Evolutionary conservation across 2,888 invertebrate species (phyloP).

Genomic region (Zygaena filipendulae): DNA sequence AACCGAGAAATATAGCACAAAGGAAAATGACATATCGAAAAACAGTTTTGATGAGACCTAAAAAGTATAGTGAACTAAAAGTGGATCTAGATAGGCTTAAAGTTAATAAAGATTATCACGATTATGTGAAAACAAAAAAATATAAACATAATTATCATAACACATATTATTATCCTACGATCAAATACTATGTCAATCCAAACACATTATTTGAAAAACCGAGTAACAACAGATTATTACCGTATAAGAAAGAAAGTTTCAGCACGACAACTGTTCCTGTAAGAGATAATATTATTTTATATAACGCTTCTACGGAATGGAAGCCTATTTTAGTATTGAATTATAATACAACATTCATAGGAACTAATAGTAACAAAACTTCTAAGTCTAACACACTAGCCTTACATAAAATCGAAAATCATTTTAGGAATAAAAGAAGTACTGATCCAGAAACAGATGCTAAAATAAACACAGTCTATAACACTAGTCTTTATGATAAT

Average conservation of each 20-base stretch:
- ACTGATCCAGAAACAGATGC: too few species aligned
- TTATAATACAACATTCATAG: too few species aligned
- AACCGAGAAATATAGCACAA: slow-evolving; percentile 52
- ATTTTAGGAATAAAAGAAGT: too few species aligned
- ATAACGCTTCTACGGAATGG: slow-evolving; percentile 37
- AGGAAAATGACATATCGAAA: slow-evolving; percentile 45
- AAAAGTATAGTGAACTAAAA: slow-evolving; percentile 49
- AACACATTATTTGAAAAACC: slow-evolving; percentile 29
- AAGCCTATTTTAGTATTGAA: slow-evolving; percentile 40
- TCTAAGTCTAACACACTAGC: too few species aligned
- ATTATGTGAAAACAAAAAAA: slow-evolving; percentile 56
- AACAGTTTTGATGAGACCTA: slow-evolving; percentile 33
- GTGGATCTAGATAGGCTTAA: slow-evolving; percentile 48
- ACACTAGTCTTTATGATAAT: too few species aligned
- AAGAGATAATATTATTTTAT: slow-evolving; percentile 17
- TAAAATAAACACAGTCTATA: too few species aligned
- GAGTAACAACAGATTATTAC: slow-evolving; percentile 36
- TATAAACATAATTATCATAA: slow-evolving; percentile 55
- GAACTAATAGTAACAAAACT: too few species aligned
- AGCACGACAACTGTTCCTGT: slow-evolving; percentile 14
- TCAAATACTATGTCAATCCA: slow-evolving; percentile 52
- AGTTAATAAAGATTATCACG: slow-evolving; percentile 52
- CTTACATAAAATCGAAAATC: too few species aligned
- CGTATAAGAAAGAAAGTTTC: slow-evolving; percentile 28
- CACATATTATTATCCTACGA: slow-evolving; percentile 52